These are phyloP conservation scores for Meles meles DNA, from an alignment of 2,113 vertebrate genomes.

Conservation along the genomic window DNA sequence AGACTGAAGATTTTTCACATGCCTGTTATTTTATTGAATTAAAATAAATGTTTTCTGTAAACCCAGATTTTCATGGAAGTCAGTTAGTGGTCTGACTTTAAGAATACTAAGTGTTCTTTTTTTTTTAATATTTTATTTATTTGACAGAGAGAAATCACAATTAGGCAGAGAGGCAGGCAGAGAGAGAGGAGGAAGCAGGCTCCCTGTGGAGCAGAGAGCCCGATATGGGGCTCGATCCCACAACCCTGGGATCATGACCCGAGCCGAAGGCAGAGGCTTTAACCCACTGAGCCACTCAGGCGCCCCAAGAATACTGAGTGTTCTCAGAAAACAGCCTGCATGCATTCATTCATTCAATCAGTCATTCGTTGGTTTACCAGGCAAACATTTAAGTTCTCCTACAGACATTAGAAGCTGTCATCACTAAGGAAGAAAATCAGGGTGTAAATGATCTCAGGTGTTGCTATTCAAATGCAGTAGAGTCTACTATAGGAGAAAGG, in stretches of 20 bases:
- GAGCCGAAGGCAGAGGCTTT: too few relatives aligned
- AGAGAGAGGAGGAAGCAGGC: too few relatives aligned
- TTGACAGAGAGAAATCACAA: too few relatives aligned
- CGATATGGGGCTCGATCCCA: too few relatives aligned
- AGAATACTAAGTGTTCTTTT: background rate
- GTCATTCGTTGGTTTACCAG: background rate
- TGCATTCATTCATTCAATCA: background rate
- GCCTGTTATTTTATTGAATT: background rate
- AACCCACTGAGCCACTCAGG: too few relatives aligned
- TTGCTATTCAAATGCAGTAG: background rate
- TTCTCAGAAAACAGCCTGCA: background rate
- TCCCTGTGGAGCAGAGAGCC: too few relatives aligned
- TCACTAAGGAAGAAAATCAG: background rate
- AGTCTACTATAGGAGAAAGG: background rate
- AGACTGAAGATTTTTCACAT: background rate
- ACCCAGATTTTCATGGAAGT: background rate
- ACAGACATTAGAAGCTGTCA: background rate
- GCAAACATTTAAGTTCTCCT: background rate
- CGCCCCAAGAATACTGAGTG: background rate
- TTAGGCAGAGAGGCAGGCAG: too few relatives aligned
- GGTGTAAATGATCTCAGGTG: background rate
- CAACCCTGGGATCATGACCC: too few relatives aligned
- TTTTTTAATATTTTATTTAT: too few relatives aligned
- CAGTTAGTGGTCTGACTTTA: background rate
- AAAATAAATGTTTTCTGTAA: background rate